A percentile compares a stretch with the other conserved stretches of the same genome.
Conservation (phyloP, 2,113 vertebrate genomes). For the Atractosteus spatula region DNA sequence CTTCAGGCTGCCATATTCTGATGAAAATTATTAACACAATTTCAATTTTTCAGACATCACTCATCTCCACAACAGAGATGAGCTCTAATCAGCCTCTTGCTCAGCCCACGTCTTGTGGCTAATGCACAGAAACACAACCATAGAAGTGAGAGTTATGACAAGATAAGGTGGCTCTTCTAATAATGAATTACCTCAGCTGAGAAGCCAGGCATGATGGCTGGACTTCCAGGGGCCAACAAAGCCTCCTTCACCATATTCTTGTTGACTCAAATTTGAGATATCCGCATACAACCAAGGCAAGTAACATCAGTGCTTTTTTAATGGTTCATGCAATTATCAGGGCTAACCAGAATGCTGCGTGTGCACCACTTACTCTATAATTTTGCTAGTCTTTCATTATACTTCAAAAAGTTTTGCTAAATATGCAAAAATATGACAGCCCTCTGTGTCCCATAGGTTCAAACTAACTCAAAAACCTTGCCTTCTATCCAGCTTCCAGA, state of each 20-base stretch:
- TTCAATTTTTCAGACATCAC: slow-evolving; percentile 52
- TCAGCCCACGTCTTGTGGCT: slow-evolving; percentile 57
- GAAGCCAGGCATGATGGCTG: slow-evolving; percentile 51
- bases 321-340: too few relatives aligned
- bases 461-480: too few relatives aligned
- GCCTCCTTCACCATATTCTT: slow-evolving; percentile 45
- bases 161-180: slow-evolving; percentile 63
- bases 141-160: slow-evolving; percentile 57
- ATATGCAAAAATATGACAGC: neutral
- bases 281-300: too few relatives aligned
- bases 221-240: slow-evolving; percentile 51
- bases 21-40: slow-evolving; percentile 29
- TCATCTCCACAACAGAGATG: slow-evolving; percentile 36
- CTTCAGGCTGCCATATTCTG: slow-evolving; percentile 21
- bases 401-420: neutral
- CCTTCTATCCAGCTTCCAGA: too few relatives aligned
- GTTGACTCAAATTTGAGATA: slow-evolving; percentile 38
- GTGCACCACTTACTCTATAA: neutral
- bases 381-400: slow-evolving; percentile 3
- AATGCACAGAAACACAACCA: slow-evolving; percentile 58
- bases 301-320: too few relatives aligned
- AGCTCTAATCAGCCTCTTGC: slow-evolving; percentile 50
- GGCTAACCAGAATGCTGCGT: neutral
- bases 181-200: slow-evolving; percentile 58
- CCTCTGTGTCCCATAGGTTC: too few relatives aligned